These are phyloP conservation scores for Gryllus longicercus DNA, from an alignment of 2,888 invertebrate genomes.

Conservation along the genomic window DNA sequence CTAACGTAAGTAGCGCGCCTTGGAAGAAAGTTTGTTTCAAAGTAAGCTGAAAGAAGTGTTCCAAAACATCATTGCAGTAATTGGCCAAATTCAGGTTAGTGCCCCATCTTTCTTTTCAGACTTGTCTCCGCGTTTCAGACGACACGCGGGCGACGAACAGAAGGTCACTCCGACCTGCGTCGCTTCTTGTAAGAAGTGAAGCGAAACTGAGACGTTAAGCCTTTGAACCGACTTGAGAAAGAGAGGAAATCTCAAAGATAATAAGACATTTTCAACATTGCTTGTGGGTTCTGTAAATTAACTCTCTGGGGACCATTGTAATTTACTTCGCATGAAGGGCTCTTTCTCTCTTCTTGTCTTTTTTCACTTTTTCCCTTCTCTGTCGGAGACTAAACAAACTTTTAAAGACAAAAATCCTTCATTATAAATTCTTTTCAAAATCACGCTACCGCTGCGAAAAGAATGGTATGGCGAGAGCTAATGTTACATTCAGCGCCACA, in stretches of 20 bases:
- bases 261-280: not conserved
- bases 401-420: conserved; percentile 17
- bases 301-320: not conserved
- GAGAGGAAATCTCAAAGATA: conserved; percentile 7
- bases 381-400: not conserved
- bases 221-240: not conserved
- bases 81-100: too few species aligned
- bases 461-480: not conserved
- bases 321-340: conserved; percentile 5
- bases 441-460: not conserved
- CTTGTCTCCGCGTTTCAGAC: too few species aligned
- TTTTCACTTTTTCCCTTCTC: conserved; percentile 5
- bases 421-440: conserved; percentile 1
- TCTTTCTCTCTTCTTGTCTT: not conserved
- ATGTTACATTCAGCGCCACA: conserved; percentile 2
- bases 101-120: too few species aligned
- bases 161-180: not conserved
- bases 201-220: not conserved
- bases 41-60: too few species aligned
- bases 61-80: too few species aligned
- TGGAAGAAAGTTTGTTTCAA: too few species aligned
- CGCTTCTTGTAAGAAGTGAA: not conserved
- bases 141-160: too few species aligned
- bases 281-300: conserved; percentile 10
- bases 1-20: too few species aligned